Evolutionary conservation across 2,797 vertebrate genomes (phyloP), one percentile per base, ranked within the genome.

Genomic region (Lacerta bilineata): DNA sequence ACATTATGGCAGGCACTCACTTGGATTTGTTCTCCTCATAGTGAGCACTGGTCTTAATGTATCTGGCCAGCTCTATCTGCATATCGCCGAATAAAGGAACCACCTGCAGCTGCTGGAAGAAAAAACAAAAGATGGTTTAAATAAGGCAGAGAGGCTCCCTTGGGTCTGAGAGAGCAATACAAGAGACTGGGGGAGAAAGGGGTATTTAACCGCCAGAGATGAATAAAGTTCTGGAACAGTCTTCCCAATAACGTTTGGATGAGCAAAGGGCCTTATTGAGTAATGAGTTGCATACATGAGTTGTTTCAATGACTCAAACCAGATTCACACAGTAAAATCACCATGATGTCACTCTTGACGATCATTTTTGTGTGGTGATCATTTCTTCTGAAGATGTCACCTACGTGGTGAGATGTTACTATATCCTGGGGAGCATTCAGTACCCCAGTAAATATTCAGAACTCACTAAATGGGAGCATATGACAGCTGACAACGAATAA

Each of bases 1-100:
- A 97, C 97, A 98, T 98, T 97, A 97, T 29, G 97, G 97, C 97
- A 97, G 95, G 97, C 96, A 97, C 98, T 98, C 96, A 98, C 98
- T 98, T 98, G 96, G 98, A 98, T 95, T 98, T 98, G 97, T 98
- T 98, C 96, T 98, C 98, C 96, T 98, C 98, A 96, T 98, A 98
- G 97, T 98, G 98, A 96, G 98, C 98, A 96, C 98, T 98, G 97
- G 98, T 98, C 97, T 98, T 97, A 96, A 98, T 98, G 97, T 98
- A 98, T 96, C 98, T 97, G 96, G 98, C 98, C 96, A 98, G 96
- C 94, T 98, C 98, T 95, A 98, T 98, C 97, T 98, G 98, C 98
- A 98, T 98, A 97, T 98, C 98, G 93, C 98, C 98, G 97, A 98
- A 98, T 95, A 98, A 97, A 50, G 98, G 98, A 66, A 98, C 98